A percentile compares a stretch with the other conserved stretches of the same genome.
These are phyloP conservation scores for Clupea harengus DNA, from an alignment of 2,113 vertebrate species.

Conservation along the genomic window DNA sequence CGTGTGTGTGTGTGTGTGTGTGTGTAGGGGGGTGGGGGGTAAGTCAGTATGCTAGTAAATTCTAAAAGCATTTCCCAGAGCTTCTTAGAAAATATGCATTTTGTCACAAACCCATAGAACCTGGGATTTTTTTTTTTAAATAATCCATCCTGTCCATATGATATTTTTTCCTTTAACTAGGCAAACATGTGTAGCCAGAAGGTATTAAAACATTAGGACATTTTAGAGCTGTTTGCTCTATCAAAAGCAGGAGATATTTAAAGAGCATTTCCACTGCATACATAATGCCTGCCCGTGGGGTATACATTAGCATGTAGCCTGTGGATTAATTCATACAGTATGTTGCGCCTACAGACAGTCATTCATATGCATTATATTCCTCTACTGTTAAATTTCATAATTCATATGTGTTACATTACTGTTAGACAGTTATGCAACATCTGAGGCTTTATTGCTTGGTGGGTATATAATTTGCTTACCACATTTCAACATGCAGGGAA, in stretches of 20 bases:
- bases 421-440: neutral
- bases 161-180: slow-evolving; percentile 34
- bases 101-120: neutral
- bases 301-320: neutral
- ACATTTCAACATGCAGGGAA: neutral
- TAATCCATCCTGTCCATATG: neutral
- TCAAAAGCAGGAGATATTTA: slow-evolving; percentile 27
- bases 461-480: too few species aligned
- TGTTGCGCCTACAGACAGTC: neutral
- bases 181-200: slow-evolving; percentile 24
- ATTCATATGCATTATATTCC: neutral
- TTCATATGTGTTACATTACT: neutral
- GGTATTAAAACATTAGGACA: slow-evolving; percentile 31
- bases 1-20: neutral
- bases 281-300: neutral
- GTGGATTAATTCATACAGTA: neutral
- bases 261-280: slow-evolving; percentile 9
- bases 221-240: slow-evolving; percentile 33
- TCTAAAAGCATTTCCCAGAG: slow-evolving; percentile 10
- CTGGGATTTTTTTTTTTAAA: neutral
- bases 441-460: too few species aligned
- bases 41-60: slow-evolving; percentile 62
- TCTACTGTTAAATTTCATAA: neutral
- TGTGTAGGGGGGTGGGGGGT: neutral
- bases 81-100: neutral